Conservation (phyloP, 2,888 invertebrate genomes). For the Gymnocheta viridis region DNA sequence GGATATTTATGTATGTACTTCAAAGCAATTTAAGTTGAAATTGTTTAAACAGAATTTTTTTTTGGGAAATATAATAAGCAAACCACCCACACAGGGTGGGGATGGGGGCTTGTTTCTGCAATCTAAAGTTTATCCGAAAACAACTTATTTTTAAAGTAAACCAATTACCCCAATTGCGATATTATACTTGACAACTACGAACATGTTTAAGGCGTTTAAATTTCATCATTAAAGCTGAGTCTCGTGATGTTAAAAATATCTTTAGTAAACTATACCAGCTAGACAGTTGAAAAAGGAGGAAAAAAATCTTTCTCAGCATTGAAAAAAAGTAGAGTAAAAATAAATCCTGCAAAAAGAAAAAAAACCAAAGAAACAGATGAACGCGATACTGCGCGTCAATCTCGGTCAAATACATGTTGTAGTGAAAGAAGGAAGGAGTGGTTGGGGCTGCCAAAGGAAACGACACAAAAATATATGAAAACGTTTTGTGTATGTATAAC, state of each 20-base stretch:
- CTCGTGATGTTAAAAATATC: constrained; percentile 35
- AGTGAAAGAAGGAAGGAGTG: constrained; percentile 8
- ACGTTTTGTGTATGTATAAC: constrained; percentile 63
- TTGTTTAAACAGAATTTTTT: not conserved
- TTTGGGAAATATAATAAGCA: not conserved
- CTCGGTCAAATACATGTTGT: constrained; percentile 23
- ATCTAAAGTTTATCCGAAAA: not conserved
- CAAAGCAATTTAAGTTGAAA: not conserved
- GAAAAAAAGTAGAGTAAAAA: constrained; percentile 26
- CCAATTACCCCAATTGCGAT: not conserved
- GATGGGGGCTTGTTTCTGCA: not conserved
- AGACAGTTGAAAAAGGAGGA: not conserved
- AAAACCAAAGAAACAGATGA: not conserved
- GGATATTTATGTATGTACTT: not conserved
- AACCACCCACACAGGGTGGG: too few species aligned
- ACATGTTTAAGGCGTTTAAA: constrained; percentile 13
- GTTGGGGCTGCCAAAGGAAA: constrained; percentile 7
- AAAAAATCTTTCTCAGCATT: not conserved
- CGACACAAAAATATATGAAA: not conserved
- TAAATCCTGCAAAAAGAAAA: not conserved
- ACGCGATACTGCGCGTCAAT: constrained; percentile 55
- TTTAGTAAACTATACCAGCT: not conserved
- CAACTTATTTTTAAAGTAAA: not conserved
- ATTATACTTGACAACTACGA: not conserved
- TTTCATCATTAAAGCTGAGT: constrained; percentile 11